These are phyloP conservation scores for Phymastichus coffea DNA, from an alignment of 1,140 invertebrate species.

Conservation along the genomic window DNA sequence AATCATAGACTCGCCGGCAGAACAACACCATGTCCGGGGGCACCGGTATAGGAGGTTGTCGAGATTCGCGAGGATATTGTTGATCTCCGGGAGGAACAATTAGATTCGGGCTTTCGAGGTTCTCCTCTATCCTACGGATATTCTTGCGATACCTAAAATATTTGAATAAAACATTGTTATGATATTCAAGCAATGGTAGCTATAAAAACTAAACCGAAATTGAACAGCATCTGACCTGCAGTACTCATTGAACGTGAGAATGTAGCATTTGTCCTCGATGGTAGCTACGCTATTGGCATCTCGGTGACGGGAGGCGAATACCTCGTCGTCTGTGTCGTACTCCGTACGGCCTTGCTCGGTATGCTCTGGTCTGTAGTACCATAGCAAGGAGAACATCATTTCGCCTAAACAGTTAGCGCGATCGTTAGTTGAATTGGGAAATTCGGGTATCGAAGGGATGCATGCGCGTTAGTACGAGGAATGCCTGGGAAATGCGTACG, in stretches of 20 bases:
- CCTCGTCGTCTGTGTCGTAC: slow-evolving; percentile 82
- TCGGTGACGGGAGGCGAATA: slow-evolving; percentile 92
- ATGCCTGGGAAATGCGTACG: slow-evolving; percentile 34
- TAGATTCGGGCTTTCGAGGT: slow-evolving; percentile 58
- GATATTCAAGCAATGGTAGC: neutral
- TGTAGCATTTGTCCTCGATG: slow-evolving; percentile 97
- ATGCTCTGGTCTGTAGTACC: slow-evolving; percentile 98
- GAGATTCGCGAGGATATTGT: slow-evolving; percentile 55
- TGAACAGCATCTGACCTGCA: slow-evolving; percentile 71
- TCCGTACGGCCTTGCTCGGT: slow-evolving; percentile 82
- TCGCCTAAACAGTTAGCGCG: slow-evolving; percentile 67
- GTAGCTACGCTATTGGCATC: slow-evolving; percentile 95
- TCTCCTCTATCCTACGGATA: slow-evolving; percentile 63
- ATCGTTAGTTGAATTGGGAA: neutral
- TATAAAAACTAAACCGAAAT: slow-evolving; percentile 2
- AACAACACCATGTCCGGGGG: slow-evolving; percentile 87
- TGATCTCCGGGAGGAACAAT: slow-evolving; percentile 63
- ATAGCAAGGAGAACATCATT: slow-evolving; percentile 95
- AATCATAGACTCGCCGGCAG: slow-evolving; percentile 93
- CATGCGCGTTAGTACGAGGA: too few relatives aligned
- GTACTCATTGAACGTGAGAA: slow-evolving; percentile 95
- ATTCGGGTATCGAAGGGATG: too few relatives aligned
- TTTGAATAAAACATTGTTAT: slow-evolving; percentile 23
- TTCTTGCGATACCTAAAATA: slow-evolving; percentile 64
- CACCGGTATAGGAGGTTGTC: slow-evolving; percentile 72